phyloP scores from a whole-genome alignment of 2,888 invertebrate species.

The Artemia sinica region DNA sequence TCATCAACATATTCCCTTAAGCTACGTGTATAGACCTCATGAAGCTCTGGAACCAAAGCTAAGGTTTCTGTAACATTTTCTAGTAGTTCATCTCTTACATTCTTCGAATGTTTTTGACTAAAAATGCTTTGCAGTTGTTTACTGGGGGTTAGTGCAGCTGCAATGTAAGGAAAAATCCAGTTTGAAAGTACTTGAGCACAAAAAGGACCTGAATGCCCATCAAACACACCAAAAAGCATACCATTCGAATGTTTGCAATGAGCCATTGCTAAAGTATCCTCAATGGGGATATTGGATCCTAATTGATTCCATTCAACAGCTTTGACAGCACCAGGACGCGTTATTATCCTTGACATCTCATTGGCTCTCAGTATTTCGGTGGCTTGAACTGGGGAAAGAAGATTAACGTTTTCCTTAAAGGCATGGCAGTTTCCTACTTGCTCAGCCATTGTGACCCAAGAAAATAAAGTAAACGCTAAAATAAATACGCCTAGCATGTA shows the following conservation, averaged over 20 bases:
- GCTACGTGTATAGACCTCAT: constrained; percentile 48
- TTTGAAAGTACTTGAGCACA: constrained; percentile 84
- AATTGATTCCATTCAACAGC: constrained; percentile 83
- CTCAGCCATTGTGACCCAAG: too few relatives aligned
- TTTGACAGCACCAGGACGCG: constrained; percentile 45
- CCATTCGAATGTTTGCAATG: constrained; percentile 59
- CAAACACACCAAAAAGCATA: constrained; percentile 77
- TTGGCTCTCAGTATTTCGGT: constrained; percentile 55
- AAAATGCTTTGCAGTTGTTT: constrained; percentile 13
- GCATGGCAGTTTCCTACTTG: too few relatives aligned
- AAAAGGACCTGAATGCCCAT: constrained; percentile 85
- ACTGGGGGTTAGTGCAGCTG: constrained; percentile 48
- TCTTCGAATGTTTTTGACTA: constrained; percentile 13
- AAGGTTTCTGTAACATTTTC: constrained; percentile 50
- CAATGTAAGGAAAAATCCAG: constrained; percentile 66
- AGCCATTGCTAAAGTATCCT: constrained; percentile 79
- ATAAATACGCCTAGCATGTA: too few relatives aligned
- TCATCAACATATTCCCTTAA: constrained; percentile 44
- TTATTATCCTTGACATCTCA: constrained; percentile 59
- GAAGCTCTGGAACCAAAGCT: constrained; percentile 51
- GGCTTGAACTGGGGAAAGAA: constrained; percentile 39
- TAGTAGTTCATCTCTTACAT: not conserved
- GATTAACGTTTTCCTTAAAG: too few relatives aligned
- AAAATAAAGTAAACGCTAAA: too few relatives aligned
- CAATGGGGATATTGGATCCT: constrained; percentile 83